Evolutionary conservation across 2,888 invertebrate species (phyloP).

Genomic region (Drosophila prolongata): DNA sequence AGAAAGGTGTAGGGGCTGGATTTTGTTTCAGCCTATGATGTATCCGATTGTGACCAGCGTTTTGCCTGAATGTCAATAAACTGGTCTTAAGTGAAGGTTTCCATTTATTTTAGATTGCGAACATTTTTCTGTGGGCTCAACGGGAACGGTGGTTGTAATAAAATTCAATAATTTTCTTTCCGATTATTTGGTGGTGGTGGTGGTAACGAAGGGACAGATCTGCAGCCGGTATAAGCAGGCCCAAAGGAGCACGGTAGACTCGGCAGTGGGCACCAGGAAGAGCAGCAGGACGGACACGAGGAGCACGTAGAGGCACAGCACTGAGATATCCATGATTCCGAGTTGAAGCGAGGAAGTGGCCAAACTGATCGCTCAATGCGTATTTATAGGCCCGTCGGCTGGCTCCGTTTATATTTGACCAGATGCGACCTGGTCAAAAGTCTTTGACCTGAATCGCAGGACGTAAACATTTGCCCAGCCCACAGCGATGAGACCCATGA

Average conservation of each 20-base stretch:
- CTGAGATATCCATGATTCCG: slow-evolving; percentile 44
- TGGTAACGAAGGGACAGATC: slow-evolving; percentile 55
- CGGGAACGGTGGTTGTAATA: not conserved
- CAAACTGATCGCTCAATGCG: slow-evolving; percentile 4
- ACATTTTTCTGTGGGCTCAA: not conserved
- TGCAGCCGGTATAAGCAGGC: slow-evolving; percentile 45
- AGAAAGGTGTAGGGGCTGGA: not conserved
- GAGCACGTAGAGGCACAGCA: slow-evolving; percentile 30
- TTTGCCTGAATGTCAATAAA: not conserved
- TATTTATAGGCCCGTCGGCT: slow-evolving; percentile 31
- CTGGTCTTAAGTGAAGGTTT: slow-evolving; percentile 1
- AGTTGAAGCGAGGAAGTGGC: slow-evolving; percentile 4
- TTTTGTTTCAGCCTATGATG: slow-evolving; percentile 15
- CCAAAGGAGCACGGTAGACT: slow-evolving; percentile 48
- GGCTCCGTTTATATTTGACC: slow-evolving; percentile 9
- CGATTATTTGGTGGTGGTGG: slow-evolving; percentile 19
- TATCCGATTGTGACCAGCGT: slow-evolving; percentile 11
- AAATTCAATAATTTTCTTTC: not conserved
- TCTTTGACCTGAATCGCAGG: slow-evolving; percentile 58
- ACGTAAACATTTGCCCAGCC: slow-evolving; percentile 37
- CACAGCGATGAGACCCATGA: not conserved
- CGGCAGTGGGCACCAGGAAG: slow-evolving; percentile 21
- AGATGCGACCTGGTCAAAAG: slow-evolving; percentile 21
- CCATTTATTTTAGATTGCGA: slow-evolving; percentile 19
- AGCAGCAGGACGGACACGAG: slow-evolving; percentile 45